Evolutionary conservation across 2,888 invertebrate genomes (phyloP).

Genomic region (Congeria kusceri): DNA sequence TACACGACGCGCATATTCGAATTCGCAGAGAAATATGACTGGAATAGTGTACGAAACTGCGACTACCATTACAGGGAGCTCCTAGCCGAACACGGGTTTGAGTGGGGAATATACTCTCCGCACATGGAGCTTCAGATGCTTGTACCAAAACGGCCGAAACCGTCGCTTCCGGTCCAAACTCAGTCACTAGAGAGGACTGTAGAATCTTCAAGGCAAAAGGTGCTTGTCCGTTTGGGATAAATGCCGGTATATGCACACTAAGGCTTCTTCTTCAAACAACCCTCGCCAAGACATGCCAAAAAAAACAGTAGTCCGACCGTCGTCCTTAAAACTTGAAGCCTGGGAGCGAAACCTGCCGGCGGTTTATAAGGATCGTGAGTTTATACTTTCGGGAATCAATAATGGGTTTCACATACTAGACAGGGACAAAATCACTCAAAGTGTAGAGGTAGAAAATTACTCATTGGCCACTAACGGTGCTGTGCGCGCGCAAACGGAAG

Average conservation of each 20-base stretch:
- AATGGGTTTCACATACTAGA: conserved; percentile 1
- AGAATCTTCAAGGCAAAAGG: conserved; percentile 34
- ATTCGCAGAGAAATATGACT: conserved; percentile 21
- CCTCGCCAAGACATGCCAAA: background rate
- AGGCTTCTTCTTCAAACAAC: background rate
- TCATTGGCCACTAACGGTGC: background rate
- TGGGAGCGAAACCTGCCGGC: background rate
- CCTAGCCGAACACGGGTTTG: conserved; percentile 34
- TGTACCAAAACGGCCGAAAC: conserved; percentile 1
- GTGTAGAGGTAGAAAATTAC: background rate
- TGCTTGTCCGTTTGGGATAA: conserved; percentile 26
- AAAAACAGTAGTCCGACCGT: background rate
- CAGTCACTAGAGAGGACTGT: conserved; percentile 20
- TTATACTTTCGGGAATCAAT: background rate
- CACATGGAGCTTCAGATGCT: conserved; percentile 34
- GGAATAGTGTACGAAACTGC: conserved; percentile 9
- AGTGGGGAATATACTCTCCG: conserved; percentile 30
- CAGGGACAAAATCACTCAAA: background rate
- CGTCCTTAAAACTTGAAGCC: background rate
- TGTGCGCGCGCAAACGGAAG: conserved; percentile 4
- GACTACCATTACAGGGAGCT: conserved; percentile 19
- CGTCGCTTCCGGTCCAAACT: background rate
- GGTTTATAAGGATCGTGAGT: background rate
- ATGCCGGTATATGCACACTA: conserved; percentile 11
- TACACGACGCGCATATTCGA: conserved; percentile 32